Evolutionary conservation across 2,113 vertebrate genomes (phyloP).

Genomic region (Formicarius rufipectus): DNA sequence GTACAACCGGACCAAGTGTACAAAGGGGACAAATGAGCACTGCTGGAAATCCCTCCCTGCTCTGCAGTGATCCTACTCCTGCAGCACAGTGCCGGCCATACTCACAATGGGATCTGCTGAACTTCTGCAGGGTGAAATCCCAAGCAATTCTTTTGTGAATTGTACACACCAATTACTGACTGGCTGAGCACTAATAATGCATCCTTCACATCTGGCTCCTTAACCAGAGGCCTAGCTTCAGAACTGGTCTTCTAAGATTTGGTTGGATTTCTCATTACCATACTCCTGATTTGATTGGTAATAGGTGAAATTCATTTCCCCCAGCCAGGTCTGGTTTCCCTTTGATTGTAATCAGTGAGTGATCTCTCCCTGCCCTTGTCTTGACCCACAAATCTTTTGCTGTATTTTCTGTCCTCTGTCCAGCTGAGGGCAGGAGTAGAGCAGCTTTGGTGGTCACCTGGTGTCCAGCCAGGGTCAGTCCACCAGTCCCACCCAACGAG

Average conservation of each 20-base stretch:
- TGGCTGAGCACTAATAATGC: neutral
- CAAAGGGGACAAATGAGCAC: neutral
- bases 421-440: neutral
- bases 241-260: neutral
- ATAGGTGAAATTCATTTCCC: neutral
- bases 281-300: neutral
- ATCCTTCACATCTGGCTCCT: neutral
- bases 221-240: neutral
- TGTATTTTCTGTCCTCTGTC: neutral
- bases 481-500: neutral
- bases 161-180: neutral
- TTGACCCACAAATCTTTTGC: neutral
- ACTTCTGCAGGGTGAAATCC: neutral
- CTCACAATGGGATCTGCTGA: neutral
- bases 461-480: neutral
- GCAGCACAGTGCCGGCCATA: accelerated
- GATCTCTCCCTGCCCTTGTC: neutral
- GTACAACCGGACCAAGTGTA: neutral
- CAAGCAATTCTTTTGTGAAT: neutral
- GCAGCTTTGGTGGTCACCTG: neutral
- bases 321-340: neutral
- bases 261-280: neutral
- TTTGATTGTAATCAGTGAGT: too few relatives aligned
- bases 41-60: neutral
- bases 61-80: neutral